Conservation (phyloP, 2,888 invertebrate species). For the Anthrax anthrax region DNA sequence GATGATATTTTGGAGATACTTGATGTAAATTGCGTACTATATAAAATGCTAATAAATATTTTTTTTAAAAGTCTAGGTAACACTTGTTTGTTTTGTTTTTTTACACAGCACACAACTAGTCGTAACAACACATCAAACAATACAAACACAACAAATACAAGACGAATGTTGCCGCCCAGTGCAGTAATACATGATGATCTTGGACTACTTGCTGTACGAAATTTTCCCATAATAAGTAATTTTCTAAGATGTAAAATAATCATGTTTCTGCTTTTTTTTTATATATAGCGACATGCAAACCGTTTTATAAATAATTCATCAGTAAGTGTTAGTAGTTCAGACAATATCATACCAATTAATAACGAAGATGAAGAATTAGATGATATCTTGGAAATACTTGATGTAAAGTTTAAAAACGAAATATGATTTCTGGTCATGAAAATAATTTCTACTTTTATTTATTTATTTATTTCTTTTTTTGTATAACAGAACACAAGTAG, state of each 20-base stretch:
- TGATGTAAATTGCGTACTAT: constrained; percentile 5
- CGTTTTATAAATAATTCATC: too few relatives aligned
- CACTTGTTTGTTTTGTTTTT: background rate
- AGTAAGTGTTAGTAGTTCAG: too few relatives aligned
- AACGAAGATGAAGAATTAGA: constrained; percentile 11
- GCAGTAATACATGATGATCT: background rate
- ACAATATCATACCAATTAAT: too few relatives aligned
- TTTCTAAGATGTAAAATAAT: too few relatives aligned
- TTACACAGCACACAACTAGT: background rate
- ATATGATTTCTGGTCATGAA: too few relatives aligned
- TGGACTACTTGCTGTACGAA: too few relatives aligned
- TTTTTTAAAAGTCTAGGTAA: background rate
- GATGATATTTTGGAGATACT: constrained; percentile 10
- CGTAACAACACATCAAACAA: background rate
- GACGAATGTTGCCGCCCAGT: background rate
- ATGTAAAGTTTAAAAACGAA: constrained; percentile 3
- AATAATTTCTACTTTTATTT: too few relatives aligned
- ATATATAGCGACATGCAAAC: too few relatives aligned
- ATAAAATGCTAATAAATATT: background rate
- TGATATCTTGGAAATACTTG: constrained; percentile 9
- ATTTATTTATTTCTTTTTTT: too few relatives aligned
- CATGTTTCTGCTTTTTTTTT: too few relatives aligned
- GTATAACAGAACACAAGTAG: too few relatives aligned
- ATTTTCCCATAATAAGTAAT: too few relatives aligned
- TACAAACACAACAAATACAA: background rate